Percentiles rank a stretch among this genome's conserved stretches.
phyloP scores from a whole-genome alignment of 2,888 invertebrate species.

The Phrixothrix hirtus region DNA sequence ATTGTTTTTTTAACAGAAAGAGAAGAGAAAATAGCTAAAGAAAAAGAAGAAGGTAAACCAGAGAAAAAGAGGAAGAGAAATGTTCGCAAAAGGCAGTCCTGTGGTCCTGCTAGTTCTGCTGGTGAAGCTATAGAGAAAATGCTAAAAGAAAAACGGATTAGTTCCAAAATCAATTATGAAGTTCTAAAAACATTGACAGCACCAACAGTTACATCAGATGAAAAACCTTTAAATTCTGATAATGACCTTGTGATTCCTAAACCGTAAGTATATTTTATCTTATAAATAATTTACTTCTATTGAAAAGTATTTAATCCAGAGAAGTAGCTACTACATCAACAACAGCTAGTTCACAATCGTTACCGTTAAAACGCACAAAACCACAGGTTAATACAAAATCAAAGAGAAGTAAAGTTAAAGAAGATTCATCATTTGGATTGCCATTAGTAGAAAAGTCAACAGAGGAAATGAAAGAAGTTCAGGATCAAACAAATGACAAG shows the following conservation, averaged over 20 bases:
- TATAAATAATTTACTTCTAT: too few relatives aligned
- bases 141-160: constrained; percentile 93
- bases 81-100: constrained; percentile 64
- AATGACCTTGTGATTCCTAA: too few relatives aligned
- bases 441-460: constrained; percentile 14
- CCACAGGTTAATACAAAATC: background rate
- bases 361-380: background rate
- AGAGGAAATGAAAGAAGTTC: background rate
- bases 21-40: constrained; percentile 78
- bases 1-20: constrained; percentile 70
- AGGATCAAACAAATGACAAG: constrained; percentile 1
- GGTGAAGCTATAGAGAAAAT: constrained; percentile 96
- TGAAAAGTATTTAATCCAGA: too few relatives aligned
- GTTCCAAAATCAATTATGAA: constrained; percentile 97
- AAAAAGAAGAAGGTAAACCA: constrained; percentile 85
- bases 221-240: too few relatives aligned
- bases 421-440: background rate
- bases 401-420: constrained; percentile 1
- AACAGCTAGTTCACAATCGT: too few relatives aligned
- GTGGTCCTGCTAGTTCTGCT: constrained; percentile 68
- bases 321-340: too few relatives aligned
- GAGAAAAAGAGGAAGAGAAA: constrained; percentile 75
- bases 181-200: constrained; percentile 81
- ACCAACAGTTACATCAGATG: too few relatives aligned
- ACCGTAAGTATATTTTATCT: too few relatives aligned